Base-by-base conservation (phyloP, 2,113 vertebrate species). In the Semicossyphus pulcher region DNA sequence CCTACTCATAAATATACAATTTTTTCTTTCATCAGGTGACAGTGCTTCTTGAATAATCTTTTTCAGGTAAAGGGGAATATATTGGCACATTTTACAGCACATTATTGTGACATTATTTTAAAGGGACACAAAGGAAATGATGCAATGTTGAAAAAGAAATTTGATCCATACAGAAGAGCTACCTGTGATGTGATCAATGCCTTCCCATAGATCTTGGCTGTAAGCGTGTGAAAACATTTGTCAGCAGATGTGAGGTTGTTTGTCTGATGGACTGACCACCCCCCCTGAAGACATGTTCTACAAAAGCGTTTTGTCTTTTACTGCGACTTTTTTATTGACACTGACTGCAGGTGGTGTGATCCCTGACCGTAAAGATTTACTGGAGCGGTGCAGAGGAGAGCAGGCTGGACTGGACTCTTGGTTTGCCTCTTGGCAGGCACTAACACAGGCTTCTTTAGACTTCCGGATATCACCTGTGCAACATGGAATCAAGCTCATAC, bases 331-430 rank as follows among this genome's bases (percentile, higher is more conserved):
- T 84, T 81, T 65, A 77, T 60, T 78, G 56, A 65, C 57, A 42
- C 31, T 41, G 70, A 72, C 82, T 82, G 65, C 57, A 58, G 70
- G 75, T 58, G 0, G 12, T 36, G 54, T 76, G 78, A 83, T 81
- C 65, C 58, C 59, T 79, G 84, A 58, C 72, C 11, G 18, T 79
- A 64, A 82, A 74, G 56, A 75, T 88, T 84, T 84, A 83, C 41
- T 66, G 60, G 12, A 41, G 53, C 14, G 18, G 11, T 3, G 16
- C 7, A 58, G 4, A 18, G 16, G 26, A 25, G 12, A 39, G 28
- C 28, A 45, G 26, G 21, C n/a, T 28, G 52, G 23, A 41, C 36
- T 70, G 26, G 15, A 61, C 51, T 76, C 26, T 29, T 23, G 31
- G 20, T 66, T 48, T 49, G 23, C 28, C 36, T 78, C 31, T 57